Evolutionary conservation across 2,113 vertebrate genomes (phyloP).

Genomic region (Podocnemis expansa): DNA sequence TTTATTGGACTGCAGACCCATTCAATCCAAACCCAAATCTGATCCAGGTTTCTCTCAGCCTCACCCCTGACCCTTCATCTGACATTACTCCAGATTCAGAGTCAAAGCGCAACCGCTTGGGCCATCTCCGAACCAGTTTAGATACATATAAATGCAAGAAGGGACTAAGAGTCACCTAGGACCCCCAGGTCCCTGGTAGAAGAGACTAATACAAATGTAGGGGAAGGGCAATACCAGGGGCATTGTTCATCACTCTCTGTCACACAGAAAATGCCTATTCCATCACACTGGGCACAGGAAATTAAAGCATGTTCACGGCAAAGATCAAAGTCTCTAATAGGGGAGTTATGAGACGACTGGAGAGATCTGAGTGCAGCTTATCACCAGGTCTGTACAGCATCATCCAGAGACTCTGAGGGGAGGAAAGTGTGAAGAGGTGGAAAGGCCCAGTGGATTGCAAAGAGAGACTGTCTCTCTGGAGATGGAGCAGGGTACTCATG

Average conservation of each 20-base stretch:
- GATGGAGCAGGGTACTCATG: neutral
- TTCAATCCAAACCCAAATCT: neutral
- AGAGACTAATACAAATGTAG: neutral
- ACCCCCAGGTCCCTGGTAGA: neutral
- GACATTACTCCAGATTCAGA: neutral
- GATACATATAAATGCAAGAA: neutral
- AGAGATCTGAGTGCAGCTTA: neutral
- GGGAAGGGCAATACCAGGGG: neutral
- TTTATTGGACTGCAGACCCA: neutral
- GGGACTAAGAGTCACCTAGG: too few species aligned
- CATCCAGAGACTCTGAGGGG: neutral
- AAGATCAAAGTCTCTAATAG: neutral
- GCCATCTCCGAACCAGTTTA: neutral
- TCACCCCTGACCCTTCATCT: neutral
- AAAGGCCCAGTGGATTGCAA: neutral
- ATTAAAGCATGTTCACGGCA: neutral
- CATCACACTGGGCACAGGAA: neutral
- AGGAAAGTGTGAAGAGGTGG: neutral
- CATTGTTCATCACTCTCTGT: neutral
- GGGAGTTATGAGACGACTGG: neutral
- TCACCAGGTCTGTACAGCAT: neutral
- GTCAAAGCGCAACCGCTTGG: neutral
- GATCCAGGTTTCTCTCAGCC: neutral
- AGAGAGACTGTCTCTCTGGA: neutral
- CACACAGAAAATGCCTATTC: neutral